Evolutionary conservation across 2,888 invertebrate genomes (phyloP).

Genomic region (Toxonevra muliebris): DNA sequence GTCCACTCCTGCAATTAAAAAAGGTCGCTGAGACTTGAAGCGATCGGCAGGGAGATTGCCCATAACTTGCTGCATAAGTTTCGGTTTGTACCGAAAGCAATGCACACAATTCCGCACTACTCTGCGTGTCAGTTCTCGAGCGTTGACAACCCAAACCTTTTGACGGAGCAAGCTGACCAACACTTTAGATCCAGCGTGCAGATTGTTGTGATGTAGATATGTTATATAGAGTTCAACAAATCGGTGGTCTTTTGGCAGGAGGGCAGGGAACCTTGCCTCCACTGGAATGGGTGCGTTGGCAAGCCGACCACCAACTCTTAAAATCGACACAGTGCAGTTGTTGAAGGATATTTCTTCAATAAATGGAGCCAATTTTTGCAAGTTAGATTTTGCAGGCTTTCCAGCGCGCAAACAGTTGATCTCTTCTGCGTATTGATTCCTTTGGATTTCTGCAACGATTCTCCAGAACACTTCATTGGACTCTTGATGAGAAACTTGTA

Average conservation of each 20-base stretch:
- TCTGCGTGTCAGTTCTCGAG: slow-evolving; percentile 18
- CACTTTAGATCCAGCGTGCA: slow-evolving; percentile 21
- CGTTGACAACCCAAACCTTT: slow-evolving; percentile 32
- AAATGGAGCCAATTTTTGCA: slow-evolving; percentile 24
- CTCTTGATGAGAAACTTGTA: too few relatives aligned
- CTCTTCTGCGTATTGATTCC: too few relatives aligned
- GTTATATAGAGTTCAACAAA: slow-evolving; percentile 3
- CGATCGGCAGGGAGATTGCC: slow-evolving; percentile 27
- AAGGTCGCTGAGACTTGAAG: too few relatives aligned
- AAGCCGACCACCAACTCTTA: too few relatives aligned
- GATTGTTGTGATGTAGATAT: slow-evolving; percentile 27
- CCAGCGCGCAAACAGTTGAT: neutral
- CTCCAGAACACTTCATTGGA: too few relatives aligned
- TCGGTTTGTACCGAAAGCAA: slow-evolving; percentile 34
- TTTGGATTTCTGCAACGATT: slow-evolving; percentile 11
- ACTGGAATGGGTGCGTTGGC: too few relatives aligned
- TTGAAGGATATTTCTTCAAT: too few relatives aligned
- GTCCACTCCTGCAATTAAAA: too few relatives aligned
- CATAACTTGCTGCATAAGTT: slow-evolving; percentile 27
- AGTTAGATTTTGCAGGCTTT: neutral
- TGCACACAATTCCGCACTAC: slow-evolving; percentile 30
- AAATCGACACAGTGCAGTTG: too few relatives aligned
- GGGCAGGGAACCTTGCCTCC: too few relatives aligned
- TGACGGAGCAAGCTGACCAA: too few relatives aligned
- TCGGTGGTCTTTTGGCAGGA: slow-evolving; percentile 7